Base-by-base conservation (phyloP, 2,113 vertebrate genomes). In the Euleptes europaea region DNA sequence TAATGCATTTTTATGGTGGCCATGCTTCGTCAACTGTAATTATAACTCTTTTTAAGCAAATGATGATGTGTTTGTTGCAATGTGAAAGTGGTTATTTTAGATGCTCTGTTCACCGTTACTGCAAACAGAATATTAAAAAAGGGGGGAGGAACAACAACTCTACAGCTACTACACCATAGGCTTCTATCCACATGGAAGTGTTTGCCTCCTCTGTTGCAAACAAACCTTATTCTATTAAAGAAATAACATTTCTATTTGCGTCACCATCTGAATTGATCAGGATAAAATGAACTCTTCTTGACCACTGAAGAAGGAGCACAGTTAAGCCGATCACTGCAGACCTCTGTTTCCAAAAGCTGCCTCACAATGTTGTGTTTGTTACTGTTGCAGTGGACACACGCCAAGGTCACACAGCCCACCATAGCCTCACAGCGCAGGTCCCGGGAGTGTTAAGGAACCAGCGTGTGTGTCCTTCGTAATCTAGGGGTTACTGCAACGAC, bases 41-140 rank as follows among this genome's bases (percentile, higher is more conserved):
- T 98, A 98, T 97, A 98, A 98, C 97, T 97, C 97, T 97, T 98
- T 97, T 98, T 97, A 97, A 96, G 96, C 95, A 97, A 97, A 98
- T 98, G 97, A 98, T 97, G 96, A 97, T 97, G 97, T 98, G 97
- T 97, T 97, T 97, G 97, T 97, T 96, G 96, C 95, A 95, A 96
- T 95, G 95, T 95, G 96, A 96, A 97, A 97, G 96, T 97, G 96
- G 95, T 97, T 97, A 97, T 97, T 97, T 97, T 95, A 96, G 96
- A 97, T 94, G 95, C 96, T 96, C 95, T 97, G 96, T 97, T 97
- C 96, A 95, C 96, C 95, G 95, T 95, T 95, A 95, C 94, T 92
- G 95, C 94, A 96, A 97, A 95, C 95, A 96, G 94, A 97, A 96
- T 95, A 95, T 93, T 80, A 85, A 85, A 84, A 85, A 80, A 40